Evolutionary conservation across 2,113 vertebrate species (phyloP).

Genomic region (Lepus europaeus): DNA sequence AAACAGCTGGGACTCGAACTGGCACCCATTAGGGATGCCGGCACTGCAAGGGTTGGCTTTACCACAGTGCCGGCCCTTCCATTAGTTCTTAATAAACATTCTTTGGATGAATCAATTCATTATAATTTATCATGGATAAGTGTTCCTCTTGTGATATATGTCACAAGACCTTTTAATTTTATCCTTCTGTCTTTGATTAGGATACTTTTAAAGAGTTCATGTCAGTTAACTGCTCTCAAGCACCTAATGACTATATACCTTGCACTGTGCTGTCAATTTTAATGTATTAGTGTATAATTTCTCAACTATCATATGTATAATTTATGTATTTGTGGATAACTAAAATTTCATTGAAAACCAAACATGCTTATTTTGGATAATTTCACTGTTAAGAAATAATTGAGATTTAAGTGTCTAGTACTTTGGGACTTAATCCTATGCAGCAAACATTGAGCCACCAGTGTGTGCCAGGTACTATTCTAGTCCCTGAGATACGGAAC

Average conservation of each 20-base stretch:
- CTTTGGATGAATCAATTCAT: neutral
- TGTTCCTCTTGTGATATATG: neutral
- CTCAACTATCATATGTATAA: neutral
- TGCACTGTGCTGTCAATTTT: neutral
- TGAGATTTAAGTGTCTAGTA: neutral
- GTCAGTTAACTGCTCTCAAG: neutral
- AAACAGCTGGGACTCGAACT: too few relatives aligned
- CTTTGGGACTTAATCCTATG: slow-evolving; percentile 10
- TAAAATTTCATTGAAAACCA: neutral
- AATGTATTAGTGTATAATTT: slow-evolving; percentile 18
- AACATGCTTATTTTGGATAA: slow-evolving; percentile 23
- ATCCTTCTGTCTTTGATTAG: neutral
- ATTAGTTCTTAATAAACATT: neutral
- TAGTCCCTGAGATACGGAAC: neutral
- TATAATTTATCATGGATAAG: neutral
- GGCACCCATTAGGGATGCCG: too few relatives aligned
- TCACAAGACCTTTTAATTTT: slow-evolving; percentile 7
- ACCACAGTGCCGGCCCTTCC: too few relatives aligned
- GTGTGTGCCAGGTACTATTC: neutral
- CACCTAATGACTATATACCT: neutral
- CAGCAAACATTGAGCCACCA: neutral
- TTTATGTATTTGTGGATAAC: neutral
- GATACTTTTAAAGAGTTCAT: neutral
- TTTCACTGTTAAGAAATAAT: slow-evolving; percentile 37
- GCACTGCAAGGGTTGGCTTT: too few relatives aligned